Conservation (phyloP, 92 coral and sea anemone species). For the Pocillopora grandis region DNA sequence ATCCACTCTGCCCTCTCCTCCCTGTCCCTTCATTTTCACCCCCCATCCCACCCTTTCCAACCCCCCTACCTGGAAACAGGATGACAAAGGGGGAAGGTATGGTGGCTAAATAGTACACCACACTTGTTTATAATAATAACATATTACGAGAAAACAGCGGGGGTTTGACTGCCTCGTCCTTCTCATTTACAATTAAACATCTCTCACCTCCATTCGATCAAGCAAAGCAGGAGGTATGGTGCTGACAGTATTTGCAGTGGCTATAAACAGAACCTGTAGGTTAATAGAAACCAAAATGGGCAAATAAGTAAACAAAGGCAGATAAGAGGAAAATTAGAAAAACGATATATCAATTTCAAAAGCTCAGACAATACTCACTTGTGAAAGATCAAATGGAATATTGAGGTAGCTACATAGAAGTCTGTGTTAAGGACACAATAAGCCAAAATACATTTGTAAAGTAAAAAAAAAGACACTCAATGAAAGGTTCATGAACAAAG, state of each 20-base stretch:
- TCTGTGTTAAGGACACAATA: conserved; percentile 18
- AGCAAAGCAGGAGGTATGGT: conserved; percentile 83
- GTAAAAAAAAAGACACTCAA: no score
- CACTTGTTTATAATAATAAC: no score
- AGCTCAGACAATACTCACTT: conserved; percentile 47
- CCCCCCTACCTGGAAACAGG: not conserved
- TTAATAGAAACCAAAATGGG: not conserved
- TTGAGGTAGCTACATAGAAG: conserved; percentile 63
- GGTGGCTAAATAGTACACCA: no score
- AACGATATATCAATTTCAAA: no score
- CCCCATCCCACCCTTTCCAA: not conserved
- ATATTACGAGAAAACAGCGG: no score
- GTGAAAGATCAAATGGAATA: conserved; percentile 85
- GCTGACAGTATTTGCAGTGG: conserved; percentile 79
- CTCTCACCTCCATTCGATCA: conserved; percentile 89
- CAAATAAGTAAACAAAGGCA: no score
- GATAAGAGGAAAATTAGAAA: not conserved
- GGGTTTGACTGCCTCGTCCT: no score
- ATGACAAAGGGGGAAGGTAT: no score
- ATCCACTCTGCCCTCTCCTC: no score
- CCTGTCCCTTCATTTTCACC: not conserved
- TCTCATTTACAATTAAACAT: not conserved
- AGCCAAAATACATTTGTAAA: no score
- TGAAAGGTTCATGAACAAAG: no score
- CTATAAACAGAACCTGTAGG: conserved; percentile 82